Evolutionary conservation across 2,797 vertebrate genomes (phyloP).

Genomic region (Argya squamiceps): DNA sequence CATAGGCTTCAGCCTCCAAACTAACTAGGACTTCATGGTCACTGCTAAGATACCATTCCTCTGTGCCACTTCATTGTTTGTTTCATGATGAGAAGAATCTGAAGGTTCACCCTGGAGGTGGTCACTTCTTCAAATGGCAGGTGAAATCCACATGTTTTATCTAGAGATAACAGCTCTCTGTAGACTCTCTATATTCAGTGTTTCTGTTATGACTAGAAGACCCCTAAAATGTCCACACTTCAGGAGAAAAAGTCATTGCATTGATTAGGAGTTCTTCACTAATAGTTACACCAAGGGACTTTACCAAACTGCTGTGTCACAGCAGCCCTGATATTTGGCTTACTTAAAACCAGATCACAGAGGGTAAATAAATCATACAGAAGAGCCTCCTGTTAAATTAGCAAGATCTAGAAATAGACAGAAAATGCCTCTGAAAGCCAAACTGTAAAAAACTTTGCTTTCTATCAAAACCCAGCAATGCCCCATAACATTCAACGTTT

Average conservation of each 20-base stretch:
- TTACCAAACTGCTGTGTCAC: constrained; percentile 30
- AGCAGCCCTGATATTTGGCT: constrained; percentile 22
- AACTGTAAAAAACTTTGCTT: background rate
- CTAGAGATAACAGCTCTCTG: background rate
- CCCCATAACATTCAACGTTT: background rate
- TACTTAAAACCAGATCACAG: constrained; percentile 51
- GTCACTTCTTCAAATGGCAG: background rate
- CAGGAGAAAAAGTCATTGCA: background rate
- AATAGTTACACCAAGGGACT: background rate
- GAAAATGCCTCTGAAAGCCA: constrained; percentile 21
- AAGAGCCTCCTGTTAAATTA: constrained; percentile 16
- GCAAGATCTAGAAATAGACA: background rate
- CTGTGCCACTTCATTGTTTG: background rate
- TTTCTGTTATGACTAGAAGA: background rate
- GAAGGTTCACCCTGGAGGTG: background rate
- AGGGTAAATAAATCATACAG: background rate
- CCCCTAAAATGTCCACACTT: background rate
- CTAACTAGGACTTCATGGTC: background rate
- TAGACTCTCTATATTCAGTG: background rate
- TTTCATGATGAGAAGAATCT: background rate
- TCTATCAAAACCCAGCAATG: background rate
- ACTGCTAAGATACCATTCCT: background rate
- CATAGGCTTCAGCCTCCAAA: background rate
- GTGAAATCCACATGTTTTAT: background rate
- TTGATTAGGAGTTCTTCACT: constrained; percentile 15